Evolutionary conservation across 2,888 invertebrate species (phyloP).

Genomic region (Heterodera filipjevi): DNA sequence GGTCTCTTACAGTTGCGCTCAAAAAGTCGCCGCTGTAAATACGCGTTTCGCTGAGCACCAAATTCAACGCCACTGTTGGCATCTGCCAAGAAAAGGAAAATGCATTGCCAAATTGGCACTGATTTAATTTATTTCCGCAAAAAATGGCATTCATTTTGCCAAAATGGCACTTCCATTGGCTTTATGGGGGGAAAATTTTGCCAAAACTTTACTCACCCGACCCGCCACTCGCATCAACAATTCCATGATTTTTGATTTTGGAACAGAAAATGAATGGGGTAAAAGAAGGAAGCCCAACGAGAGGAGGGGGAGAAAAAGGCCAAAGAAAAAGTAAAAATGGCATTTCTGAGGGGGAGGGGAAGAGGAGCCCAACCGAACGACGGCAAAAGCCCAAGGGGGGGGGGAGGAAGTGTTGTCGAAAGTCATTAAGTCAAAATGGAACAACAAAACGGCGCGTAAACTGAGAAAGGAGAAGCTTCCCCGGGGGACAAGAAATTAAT

Average conservation of each 20-base stretch:
- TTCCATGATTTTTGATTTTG: conserved; percentile 14
- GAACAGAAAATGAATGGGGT: background rate
- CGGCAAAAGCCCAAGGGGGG: background rate
- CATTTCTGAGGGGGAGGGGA: background rate
- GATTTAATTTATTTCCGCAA: background rate
- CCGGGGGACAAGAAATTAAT: background rate
- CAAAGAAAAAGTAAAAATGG: background rate
- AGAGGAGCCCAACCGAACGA: background rate
- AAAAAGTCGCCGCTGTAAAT: conserved; percentile 59
- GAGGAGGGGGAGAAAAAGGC: background rate
- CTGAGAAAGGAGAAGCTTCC: background rate
- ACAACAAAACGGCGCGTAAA: background rate
- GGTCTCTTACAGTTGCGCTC: conserved; percentile 43
- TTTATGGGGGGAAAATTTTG: background rate
- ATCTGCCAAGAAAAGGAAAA: conserved; percentile 44
- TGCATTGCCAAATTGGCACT: background rate
- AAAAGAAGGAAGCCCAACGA: background rate
- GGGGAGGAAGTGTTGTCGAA: background rate
- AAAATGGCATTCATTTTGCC: background rate
- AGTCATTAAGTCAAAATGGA: background rate
- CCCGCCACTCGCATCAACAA: conserved; percentile 21
- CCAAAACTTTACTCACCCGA: conserved; percentile 3
- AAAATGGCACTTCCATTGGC: background rate
- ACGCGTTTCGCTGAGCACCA: conserved; percentile 54
- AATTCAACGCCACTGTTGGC: conserved; percentile 61